These are phyloP conservation scores for Hypomecis punctinalis DNA, from an alignment of 2,888 invertebrate species.

Conservation along the genomic window DNA sequence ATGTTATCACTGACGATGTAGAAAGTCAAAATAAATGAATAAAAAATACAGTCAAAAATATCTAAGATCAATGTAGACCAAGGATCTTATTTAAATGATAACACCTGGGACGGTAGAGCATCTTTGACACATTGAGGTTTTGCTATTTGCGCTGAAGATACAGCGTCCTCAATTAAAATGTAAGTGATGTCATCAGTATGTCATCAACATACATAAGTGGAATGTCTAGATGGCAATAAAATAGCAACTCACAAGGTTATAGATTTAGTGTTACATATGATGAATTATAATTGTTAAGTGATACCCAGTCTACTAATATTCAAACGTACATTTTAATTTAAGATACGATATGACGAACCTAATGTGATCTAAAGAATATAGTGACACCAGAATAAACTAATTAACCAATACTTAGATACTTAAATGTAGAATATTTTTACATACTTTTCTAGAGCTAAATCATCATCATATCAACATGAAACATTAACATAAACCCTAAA, in stretches of 20 bases:
- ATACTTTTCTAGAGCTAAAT: too few species aligned
- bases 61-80: neutral
- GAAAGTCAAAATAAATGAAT: neutral
- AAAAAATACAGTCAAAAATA: neutral
- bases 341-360: too few species aligned
- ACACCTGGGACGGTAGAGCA: neutral
- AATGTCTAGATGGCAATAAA: slow-evolving; percentile 23
- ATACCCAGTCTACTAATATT: neutral
- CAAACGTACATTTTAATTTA: neutral
- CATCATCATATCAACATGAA: too few species aligned
- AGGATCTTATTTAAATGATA: neutral
- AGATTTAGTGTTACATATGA: slow-evolving; percentile 9
- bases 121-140: slow-evolving; percentile 16
- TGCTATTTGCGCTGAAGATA: slow-evolving; percentile 12
- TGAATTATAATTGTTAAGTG: slow-evolving; percentile 1
- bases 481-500: too few species aligned
- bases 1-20: slow-evolving; percentile 3
- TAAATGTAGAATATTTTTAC: too few species aligned
- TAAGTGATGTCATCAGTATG: slow-evolving; percentile 35
- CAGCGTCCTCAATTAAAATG: slow-evolving; percentile 33
- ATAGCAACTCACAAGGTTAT: slow-evolving; percentile 14
- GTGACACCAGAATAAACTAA: too few species aligned
- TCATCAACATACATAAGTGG: slow-evolving; percentile 11
- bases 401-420: too few species aligned
- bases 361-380: too few species aligned